A percentile compares a stretch with the other conserved stretches of the same genome.
Evolutionary conservation across 2,888 invertebrate species (phyloP).

Genomic region (Caenorhabditis sulstoni): DNA sequence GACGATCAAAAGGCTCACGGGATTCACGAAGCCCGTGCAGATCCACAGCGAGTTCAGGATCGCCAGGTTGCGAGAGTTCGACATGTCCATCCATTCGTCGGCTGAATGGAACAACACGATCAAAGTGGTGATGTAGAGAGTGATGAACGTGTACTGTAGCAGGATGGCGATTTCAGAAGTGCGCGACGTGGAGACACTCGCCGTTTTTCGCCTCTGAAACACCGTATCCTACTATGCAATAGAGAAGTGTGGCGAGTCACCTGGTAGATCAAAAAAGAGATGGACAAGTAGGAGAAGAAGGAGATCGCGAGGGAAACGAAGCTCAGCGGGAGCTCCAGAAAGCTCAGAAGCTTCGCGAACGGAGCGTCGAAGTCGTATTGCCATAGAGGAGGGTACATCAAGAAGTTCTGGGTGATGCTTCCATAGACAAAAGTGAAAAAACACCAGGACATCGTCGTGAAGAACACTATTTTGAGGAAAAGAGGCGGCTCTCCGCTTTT

Average conservation of each 20-base stretch:
- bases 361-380: neutral
- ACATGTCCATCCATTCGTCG: slow-evolving; percentile 14
- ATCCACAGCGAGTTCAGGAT: slow-evolving; percentile 18
- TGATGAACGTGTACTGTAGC: slow-evolving; percentile 35
- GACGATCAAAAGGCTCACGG: slow-evolving; percentile 7
- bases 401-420: slow-evolving; percentile 6
- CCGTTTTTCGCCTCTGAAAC: slow-evolving; percentile 2
- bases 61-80: neutral
- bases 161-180: slow-evolving; percentile 24
- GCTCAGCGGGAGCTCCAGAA: neutral
- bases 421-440: neutral
- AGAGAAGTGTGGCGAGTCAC: neutral
- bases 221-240: too few species aligned
- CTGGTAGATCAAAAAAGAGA: neutral
- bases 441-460: neutral
- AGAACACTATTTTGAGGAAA: neutral
- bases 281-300: slow-evolving; percentile 3
- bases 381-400: neutral
- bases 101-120: slow-evolving; percentile 32
- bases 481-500: neutral
- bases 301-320: slow-evolving; percentile 2
- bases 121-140: slow-evolving; percentile 25
- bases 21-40: slow-evolving; percentile 4
- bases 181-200: neutral
- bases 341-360: neutral